Base-by-base conservation (phyloP, 2,797 vertebrate genomes). In the Gadopsis marmoratus region DNA sequence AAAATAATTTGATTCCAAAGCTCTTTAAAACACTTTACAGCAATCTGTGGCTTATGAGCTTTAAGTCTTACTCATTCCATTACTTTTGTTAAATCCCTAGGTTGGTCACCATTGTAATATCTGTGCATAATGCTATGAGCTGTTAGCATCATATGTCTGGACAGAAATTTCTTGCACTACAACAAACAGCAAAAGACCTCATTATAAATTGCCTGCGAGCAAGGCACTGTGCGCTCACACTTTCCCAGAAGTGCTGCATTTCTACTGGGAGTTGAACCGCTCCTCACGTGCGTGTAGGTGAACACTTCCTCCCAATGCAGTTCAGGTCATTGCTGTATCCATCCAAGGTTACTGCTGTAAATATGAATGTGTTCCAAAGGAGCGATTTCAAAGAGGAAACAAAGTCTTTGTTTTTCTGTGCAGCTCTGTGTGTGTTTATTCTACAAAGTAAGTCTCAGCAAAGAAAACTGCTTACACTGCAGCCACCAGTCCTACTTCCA, bases 261-360 rank as follows among this genome's bases (percentile, higher is more conserved):
- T 65, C 9, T 63, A 29, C 47, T 14, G 17, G 23, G 26, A 29
- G 29, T 54, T 68, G 3, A 59, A 48, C 41, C 11, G 43, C 14
- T 61, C 23, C 61, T 21, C 19, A 33, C 23, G 51, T 59, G 47
- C 55, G 47, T 55, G 39, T 61, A 4, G 3, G 55, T 80, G 37
- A 45, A 70, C 62, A 82, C 60, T 72, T 74, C 43, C 70, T 78
- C 81, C 76, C 67, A 75, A 59, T 74, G 76, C 13, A 50, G 63
- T 35, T 82, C 23, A 72, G 59, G 65, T 71, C 74, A 53, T 19
- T 31, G 37, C 70, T 77, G 55, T 5, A 37, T 79, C 71, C 39
- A 64, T 63, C 23, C 48, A 50, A 41, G 74, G 41, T 77, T 73
- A 70, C 51, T 19, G 41, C 33, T 64, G 69, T 73, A 62, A 64